Evolutionary conservation across 2,797 vertebrate species (phyloP).

Genomic region (Brotogeris chrysoptera): DNA sequence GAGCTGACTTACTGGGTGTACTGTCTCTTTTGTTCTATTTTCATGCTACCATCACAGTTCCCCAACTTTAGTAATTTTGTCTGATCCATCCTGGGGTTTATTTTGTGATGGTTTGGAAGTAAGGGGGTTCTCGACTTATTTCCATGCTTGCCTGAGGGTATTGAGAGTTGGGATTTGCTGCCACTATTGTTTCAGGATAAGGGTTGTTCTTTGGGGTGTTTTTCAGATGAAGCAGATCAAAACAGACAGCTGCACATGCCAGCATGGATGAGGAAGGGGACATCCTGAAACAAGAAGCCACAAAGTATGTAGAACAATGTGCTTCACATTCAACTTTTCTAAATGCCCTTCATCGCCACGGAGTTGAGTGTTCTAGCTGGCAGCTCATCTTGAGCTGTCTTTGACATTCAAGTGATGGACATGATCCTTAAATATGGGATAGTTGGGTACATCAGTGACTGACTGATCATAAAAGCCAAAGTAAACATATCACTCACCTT

Average conservation of each 20-base stretch:
- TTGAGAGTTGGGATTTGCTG: not conserved
- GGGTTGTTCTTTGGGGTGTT: not conserved
- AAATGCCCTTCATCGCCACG: not conserved
- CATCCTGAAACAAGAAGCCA: slow-evolving; percentile 24
- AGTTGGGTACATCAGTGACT: not conserved
- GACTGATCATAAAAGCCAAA: not conserved
- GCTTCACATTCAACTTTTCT: not conserved
- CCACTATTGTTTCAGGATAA: not conserved
- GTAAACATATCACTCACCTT: not conserved
- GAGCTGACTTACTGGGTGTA: not conserved
- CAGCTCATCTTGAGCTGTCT: slow-evolving; percentile 3
- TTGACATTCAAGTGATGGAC: not conserved
- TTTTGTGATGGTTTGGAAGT: not conserved
- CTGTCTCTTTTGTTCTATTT: not conserved
- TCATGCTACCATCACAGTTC: not conserved
- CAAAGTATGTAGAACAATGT: slow-evolving; percentile 25
- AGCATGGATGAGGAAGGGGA: not conserved
- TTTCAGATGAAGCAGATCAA: slow-evolving; percentile 4
- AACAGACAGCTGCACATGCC: not conserved
- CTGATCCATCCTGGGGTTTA: not conserved
- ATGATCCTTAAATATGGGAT: not conserved
- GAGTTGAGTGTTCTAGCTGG: not conserved
- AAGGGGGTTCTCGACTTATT: not conserved
- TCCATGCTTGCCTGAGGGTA: not conserved
- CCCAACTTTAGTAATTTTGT: not conserved